These are phyloP conservation scores for Brienomyrus brachyistius DNA, from an alignment of 2,113 vertebrate genomes.

Conservation along the genomic window DNA sequence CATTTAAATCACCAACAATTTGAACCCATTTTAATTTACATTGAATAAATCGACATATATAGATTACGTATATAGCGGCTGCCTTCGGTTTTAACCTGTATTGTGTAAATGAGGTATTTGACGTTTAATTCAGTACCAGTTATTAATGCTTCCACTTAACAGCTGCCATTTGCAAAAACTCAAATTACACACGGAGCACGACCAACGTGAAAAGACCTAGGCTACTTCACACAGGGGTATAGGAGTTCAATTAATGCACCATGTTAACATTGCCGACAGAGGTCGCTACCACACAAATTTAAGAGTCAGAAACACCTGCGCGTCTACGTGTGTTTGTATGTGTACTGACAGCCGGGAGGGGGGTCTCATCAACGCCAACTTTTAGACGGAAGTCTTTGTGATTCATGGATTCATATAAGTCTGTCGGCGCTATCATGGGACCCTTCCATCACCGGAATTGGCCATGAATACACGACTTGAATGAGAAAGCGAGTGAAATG, in stretches of 20 bases:
- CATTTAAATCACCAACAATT: neutral
- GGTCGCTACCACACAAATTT: slow-evolving; percentile 1
- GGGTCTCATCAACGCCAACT: neutral
- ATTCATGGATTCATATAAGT: neutral
- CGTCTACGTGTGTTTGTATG: neutral
- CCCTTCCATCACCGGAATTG: neutral
- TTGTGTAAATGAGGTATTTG: neutral
- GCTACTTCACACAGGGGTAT: neutral
- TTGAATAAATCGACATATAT: neutral
- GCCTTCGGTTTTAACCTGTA: neutral
- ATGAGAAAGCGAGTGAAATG: neutral
- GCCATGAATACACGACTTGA: neutral
- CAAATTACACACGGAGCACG: neutral
- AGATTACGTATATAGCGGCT: neutral
- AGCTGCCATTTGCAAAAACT: neutral
- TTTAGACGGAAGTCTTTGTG: neutral
- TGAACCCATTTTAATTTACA: neutral
- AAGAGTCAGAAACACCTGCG: neutral
- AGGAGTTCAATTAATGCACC: neutral
- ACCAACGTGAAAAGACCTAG: neutral
- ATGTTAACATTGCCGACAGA: neutral
- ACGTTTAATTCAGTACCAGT: neutral
- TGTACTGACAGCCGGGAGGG: neutral
- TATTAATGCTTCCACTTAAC: neutral
- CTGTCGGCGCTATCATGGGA: neutral